Evolutionary conservation across 2,797 vertebrate genomes (phyloP), one percentile per base, ranked within the genome.

Genomic region (Moxostoma hubbsi): DNA sequence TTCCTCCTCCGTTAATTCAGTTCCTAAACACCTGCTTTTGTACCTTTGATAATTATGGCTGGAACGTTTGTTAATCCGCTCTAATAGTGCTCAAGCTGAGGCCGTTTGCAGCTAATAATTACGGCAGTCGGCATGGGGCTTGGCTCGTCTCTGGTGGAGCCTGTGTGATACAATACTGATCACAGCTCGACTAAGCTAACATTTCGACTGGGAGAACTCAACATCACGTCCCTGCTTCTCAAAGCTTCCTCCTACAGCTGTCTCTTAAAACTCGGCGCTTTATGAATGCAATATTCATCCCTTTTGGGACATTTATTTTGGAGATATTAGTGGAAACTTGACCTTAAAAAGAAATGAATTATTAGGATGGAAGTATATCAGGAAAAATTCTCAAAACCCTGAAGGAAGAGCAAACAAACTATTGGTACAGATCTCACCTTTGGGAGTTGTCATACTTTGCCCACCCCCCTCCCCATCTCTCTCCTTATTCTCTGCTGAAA

Each of bases 61-160:
- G 88, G 92, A 92, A 91, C 86, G 67, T 86, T 92, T 90, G 90
- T 93, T 92, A 94, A 93, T 92, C 88, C 90, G 86, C 86, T 88
- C 85, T 91, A 93, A 91, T 94, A 93, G 93, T 54, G 13, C 84
- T 93, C 90, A 88, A 92, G 90, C 90, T 91, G 93, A 87, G 91
- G 86, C 89, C 85, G 89, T 94, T 93, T 93, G 88, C 90, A 90
- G 91, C 89, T 92, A 93, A 93, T 94, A 94, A 93, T 93, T 93
- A 93, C 84, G 90, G 83, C 84, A 88, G 93, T 82, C 92, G 94
- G 92, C 86, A 82, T 89, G 93, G 82, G 88, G 90, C 82, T 89
- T 83, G 84, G 81, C 79, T 77, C 43, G 85, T 85, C 89, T 86
- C 85, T 88, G 80, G 87, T 81, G 91, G 83, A 92, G 85, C 86